Percentiles rank a stretch among this genome's conserved stretches.
These are phyloP conservation scores for Ammodramus savannarum DNA, from an alignment of 2,113 vertebrate genomes.

Conservation along the genomic window DNA sequence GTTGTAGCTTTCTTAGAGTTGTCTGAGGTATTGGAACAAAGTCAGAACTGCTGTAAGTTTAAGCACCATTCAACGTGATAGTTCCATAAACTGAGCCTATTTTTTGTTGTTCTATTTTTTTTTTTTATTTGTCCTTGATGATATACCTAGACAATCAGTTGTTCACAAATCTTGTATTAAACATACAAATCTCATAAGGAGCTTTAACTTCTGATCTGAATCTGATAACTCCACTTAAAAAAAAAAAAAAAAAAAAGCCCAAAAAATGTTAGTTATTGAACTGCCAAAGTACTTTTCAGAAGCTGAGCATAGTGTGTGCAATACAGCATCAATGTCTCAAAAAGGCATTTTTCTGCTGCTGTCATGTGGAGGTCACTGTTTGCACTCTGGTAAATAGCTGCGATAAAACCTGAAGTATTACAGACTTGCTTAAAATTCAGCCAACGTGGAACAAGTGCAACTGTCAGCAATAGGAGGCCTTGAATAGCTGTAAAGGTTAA, in stretches of 20 bases:
- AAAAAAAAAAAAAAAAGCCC: background rate
- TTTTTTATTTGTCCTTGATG: background rate
- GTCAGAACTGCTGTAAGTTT: background rate
- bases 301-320: background rate
- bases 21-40: background rate
- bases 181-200: background rate
- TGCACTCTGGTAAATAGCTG: conserved; percentile 40
- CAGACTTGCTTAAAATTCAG: conserved; percentile 62
- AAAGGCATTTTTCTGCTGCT: background rate
- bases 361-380: conserved; percentile 56
- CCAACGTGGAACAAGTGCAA: conserved; percentile 31
- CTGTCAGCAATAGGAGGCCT: conserved; percentile 56
- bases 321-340: background rate
- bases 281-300: background rate
- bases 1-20: background rate
- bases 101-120: background rate
- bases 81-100: background rate
- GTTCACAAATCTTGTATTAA: background rate
- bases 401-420: conserved; percentile 52
- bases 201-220: background rate
- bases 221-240: background rate
- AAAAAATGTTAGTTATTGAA: background rate
- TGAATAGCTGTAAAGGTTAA: conserved; percentile 65
- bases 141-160: background rate
- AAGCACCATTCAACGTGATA: background rate